Evolutionary conservation across 2,888 invertebrate genomes (phyloP).

Genomic region (Sialis lutaria): DNA sequence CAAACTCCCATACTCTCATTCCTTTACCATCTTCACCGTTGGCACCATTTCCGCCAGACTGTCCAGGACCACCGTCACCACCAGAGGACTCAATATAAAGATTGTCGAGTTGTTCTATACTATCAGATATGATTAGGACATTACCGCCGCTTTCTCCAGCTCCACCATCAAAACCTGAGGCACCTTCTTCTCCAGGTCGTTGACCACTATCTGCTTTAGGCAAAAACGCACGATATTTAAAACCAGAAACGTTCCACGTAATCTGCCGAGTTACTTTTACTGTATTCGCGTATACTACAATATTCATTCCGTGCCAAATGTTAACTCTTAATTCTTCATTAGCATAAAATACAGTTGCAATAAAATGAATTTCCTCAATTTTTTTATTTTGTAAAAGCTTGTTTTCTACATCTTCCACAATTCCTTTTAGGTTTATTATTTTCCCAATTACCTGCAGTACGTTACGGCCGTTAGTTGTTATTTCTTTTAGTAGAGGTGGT

Average conservation of each 20-base stretch:
- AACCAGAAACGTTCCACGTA: conserved; percentile 14
- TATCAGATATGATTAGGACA: conserved; percentile 10
- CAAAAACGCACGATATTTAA: conserved; percentile 8
- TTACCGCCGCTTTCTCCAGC: conserved; percentile 17
- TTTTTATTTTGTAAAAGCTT: conserved; percentile 1
- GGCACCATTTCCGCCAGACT: conserved; percentile 15
- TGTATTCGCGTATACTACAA: conserved; percentile 10
- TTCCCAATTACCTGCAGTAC: conserved; percentile 11
- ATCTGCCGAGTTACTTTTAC: conserved; percentile 10
- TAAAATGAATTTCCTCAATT: conserved; percentile 13
- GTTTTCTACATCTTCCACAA: conserved; percentile 6
- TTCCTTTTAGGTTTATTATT: conserved; percentile 11
- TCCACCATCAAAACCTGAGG: conserved; percentile 12
- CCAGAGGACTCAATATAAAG: conserved; percentile 14
- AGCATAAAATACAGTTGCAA: conserved; percentile 10
- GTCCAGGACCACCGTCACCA: conserved; percentile 15
- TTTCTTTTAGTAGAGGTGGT: neutral
- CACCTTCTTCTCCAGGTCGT: too few species aligned
- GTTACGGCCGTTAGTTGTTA: conserved; percentile 8
- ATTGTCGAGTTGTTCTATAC: conserved; percentile 11
- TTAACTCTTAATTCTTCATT: conserved; percentile 9
- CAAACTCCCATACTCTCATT: conserved; percentile 4
- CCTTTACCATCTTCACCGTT: conserved; percentile 11
- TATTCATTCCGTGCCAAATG: conserved; percentile 12
- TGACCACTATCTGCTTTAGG: conserved; percentile 6